Evolutionary conservation across 2,888 invertebrate genomes (phyloP).

Genomic region (Cordylochernes scorpioides): DNA sequence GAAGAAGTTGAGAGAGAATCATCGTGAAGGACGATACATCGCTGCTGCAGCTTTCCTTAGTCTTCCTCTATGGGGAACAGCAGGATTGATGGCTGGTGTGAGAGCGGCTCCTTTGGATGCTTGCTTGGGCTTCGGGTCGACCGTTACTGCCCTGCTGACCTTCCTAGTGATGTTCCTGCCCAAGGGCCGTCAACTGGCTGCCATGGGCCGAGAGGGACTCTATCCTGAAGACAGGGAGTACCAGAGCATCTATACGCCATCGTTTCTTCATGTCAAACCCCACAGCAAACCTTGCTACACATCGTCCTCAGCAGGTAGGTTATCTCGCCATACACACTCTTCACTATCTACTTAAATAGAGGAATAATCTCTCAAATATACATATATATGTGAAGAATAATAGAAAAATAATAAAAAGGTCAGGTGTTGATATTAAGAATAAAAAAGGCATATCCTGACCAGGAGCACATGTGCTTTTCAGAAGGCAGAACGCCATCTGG

Average conservation of each 20-base stretch:
- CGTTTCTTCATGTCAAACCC: slow-evolving; percentile 76
- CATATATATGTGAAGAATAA: no score
- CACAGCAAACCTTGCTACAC: no score
- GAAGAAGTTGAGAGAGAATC: slow-evolving; percentile 60
- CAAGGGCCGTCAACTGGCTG: slow-evolving; percentile 62
- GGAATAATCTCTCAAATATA: no score
- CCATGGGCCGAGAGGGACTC: slow-evolving; percentile 56
- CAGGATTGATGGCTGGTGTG: no score
- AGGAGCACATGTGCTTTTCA: no score
- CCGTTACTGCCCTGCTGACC: slow-evolving; percentile 53
- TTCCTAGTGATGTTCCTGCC: slow-evolving; percentile 79
- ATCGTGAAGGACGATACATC: slow-evolving; percentile 71
- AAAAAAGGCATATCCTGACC: no score
- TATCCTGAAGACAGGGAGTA: slow-evolving; percentile 30
- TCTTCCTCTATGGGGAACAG: slow-evolving; percentile 59
- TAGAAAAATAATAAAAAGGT: no score
- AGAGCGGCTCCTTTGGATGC: slow-evolving; percentile 32
- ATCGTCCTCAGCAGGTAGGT: no score
- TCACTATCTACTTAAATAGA: no score
- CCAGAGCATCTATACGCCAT: slow-evolving; percentile 58
- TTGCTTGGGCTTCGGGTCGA: slow-evolving; percentile 63
- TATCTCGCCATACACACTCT: no score
- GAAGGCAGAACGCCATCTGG: no score
- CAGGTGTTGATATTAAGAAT: no score
- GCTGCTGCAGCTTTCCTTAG: slow-evolving; percentile 60